Percentiles rank a stretch among this genome's conserved stretches.
Conservation (phyloP, 2,888 invertebrate genomes). For the Atrina japonica region DNA sequence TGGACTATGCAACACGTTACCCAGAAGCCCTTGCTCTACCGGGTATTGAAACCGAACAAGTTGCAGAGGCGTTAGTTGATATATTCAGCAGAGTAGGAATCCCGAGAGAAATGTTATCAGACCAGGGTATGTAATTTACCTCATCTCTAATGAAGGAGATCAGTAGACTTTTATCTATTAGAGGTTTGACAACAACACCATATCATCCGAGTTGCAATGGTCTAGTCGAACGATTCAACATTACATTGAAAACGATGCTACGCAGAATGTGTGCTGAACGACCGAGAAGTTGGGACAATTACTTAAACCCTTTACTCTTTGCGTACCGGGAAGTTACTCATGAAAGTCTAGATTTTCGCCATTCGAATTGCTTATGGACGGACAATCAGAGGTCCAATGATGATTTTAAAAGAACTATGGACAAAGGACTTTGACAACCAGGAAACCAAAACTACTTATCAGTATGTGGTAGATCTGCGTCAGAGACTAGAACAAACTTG, state of each 20-base stretch:
- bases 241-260: conserved; percentile 46
- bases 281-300: conserved; percentile 45
- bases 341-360: conserved; percentile 44
- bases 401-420: conserved; percentile 47
- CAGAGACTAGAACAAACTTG: conserved; percentile 13
- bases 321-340: conserved; percentile 45
- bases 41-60: conserved; percentile 43
- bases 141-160: conserved; percentile 39
- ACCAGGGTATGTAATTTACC: conserved; percentile 50
- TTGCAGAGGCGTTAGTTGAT: conserved; percentile 50
- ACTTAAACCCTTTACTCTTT: conserved; percentile 41
- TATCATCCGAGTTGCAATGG: conserved; percentile 52
- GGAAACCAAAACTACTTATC: neutral
- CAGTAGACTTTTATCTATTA: conserved; percentile 34
- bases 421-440: conserved; percentile 23
- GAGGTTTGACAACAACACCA: conserved; percentile 34
- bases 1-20: conserved; percentile 50
- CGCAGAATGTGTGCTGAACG: conserved; percentile 31
- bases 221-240: conserved; percentile 50
- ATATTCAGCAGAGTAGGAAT: conserved; percentile 49
- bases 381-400: conserved; percentile 47
- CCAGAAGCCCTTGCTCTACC: conserved; percentile 49
- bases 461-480: neutral
- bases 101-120: conserved; percentile 50
- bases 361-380: conserved; percentile 51